Conservation (phyloP, 2,113 vertebrate genomes). For the Melanocharis versteri region DNA sequence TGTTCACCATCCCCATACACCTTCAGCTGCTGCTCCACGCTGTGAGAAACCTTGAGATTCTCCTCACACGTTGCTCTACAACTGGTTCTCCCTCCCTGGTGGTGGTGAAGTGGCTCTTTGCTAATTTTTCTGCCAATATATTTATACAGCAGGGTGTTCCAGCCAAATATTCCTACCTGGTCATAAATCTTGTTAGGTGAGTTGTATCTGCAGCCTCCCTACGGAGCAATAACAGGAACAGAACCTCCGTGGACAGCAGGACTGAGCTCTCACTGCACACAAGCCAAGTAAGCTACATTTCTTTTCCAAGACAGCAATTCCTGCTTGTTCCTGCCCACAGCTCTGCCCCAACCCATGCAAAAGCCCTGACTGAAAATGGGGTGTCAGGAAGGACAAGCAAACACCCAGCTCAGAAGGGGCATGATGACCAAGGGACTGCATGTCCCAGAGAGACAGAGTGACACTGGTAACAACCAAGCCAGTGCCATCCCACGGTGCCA, state of each 20-base stretch:
- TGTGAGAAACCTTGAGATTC: neutral
- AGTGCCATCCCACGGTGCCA: rapidly evolving
- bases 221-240: neutral
- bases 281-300: neutral
- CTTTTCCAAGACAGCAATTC: neutral
- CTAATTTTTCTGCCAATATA: neutral
- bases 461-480: rapidly evolving
- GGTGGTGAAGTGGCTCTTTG: neutral
- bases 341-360: neutral
- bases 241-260: neutral
- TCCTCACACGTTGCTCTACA: neutral
- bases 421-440: neutral
- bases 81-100: neutral
- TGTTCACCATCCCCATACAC: no score
- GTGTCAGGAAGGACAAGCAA: neutral
- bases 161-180: neutral
- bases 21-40: neutral
- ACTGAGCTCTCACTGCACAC: neutral
- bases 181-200: neutral
- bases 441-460: neutral
- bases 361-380: neutral
- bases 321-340: neutral
- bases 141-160: neutral
- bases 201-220: neutral
- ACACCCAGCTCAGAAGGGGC: neutral